Evolutionary conservation across 2,888 invertebrate species (phyloP).

Genomic region (Saturnia pavonia): DNA sequence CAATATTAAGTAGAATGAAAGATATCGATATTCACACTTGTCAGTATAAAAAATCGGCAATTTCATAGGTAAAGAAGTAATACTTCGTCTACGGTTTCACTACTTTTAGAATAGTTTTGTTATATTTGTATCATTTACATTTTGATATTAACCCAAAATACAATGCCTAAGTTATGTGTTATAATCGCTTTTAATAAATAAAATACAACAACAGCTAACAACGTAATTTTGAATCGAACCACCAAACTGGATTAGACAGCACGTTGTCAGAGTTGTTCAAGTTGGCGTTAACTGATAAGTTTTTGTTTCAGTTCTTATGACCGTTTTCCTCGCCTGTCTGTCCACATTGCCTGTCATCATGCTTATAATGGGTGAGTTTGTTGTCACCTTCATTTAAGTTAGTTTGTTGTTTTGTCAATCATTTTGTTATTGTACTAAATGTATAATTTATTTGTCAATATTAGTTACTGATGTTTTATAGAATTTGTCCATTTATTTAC

Average conservation of each 20-base stretch:
- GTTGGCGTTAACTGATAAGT: background rate
- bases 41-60: too few relatives aligned
- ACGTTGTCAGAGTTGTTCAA: background rate
- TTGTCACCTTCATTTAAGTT: background rate
- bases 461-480: background rate
- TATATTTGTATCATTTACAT: background rate
- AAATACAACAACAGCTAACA: background rate
- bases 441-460: background rate
- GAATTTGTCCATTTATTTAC: background rate
- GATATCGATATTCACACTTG: too few relatives aligned
- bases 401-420: background rate
- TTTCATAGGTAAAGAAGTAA: too few relatives aligned
- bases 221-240: background rate
- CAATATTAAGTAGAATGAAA: too few relatives aligned
- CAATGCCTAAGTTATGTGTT: background rate
- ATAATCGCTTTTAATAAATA: background rate
- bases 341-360: slow-evolving; percentile 87
- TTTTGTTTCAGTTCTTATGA: slow-evolving; percentile 85
- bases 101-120: background rate
- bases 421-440: background rate
- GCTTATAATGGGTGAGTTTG: slow-evolving; percentile 88
- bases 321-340: slow-evolving; percentile 85
- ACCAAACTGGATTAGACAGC: background rate
- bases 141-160: background rate
- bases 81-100: background rate